Evolutionary conservation across 2,888 invertebrate genomes (phyloP).

Genomic region (Mermis nigrescens): DNA sequence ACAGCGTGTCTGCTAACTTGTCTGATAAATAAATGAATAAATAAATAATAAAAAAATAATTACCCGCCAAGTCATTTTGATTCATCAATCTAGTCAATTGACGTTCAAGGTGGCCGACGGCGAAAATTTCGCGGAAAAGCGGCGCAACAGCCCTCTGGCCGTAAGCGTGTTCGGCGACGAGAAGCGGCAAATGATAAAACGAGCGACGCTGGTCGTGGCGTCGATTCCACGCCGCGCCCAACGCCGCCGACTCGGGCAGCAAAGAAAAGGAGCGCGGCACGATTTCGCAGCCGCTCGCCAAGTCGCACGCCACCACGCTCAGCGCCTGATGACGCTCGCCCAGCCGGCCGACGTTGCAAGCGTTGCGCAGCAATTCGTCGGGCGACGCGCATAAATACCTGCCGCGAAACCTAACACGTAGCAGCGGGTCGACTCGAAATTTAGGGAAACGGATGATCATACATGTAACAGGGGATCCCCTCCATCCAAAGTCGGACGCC

Average conservation of each 20-base stretch:
- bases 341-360: constrained; percentile 21
- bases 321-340: constrained; percentile 14
- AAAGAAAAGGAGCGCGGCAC: constrained; percentile 24
- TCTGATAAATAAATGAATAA: neutral
- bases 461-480: too few species aligned
- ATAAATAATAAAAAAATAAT: neutral
- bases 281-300: constrained; percentile 26
- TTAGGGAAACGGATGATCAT: too few species aligned
- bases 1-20: neutral
- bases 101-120: constrained; percentile 24
- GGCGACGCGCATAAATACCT: constrained; percentile 25
- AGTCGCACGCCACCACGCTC: constrained; percentile 22
- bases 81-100: constrained; percentile 18
- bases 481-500: too few species aligned
- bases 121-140: constrained; percentile 24
- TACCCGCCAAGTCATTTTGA: neutral
- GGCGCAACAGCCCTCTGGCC: constrained; percentile 15
- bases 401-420: too few species aligned
- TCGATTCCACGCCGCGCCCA: constrained; percentile 24
- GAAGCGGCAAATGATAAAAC: constrained; percentile 21
- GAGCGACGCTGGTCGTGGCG: constrained; percentile 19
- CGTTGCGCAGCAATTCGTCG: constrained; percentile 24
- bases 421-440: too few species aligned
- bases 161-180: constrained; percentile 25
- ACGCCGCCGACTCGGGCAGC: constrained; percentile 21